Percentiles rank a stretch among this genome's conserved stretches.
These are phyloP conservation scores for Mantis religiosa DNA, from an alignment of 2,888 invertebrate species.

Conservation along the genomic window DNA sequence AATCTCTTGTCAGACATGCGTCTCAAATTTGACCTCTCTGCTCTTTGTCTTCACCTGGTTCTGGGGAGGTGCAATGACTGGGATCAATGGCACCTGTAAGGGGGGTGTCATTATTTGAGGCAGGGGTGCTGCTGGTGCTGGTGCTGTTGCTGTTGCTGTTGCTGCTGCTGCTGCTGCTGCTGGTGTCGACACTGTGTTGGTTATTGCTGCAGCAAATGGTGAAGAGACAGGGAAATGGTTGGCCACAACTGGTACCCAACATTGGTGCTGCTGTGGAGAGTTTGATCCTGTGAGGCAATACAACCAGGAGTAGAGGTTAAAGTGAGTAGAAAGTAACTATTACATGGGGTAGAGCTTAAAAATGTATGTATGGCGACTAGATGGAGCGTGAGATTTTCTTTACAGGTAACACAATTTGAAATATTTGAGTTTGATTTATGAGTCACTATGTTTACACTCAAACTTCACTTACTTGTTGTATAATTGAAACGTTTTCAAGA, in stretches of 20 bases:
- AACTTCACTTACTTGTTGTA: too few species aligned
- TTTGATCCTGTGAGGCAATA: not conserved
- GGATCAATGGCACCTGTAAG: conserved; percentile 31
- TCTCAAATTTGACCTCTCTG: conserved; percentile 42
- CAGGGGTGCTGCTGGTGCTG: conserved; percentile 37
- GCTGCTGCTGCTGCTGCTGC: conserved; percentile 38
- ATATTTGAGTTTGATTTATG: too few species aligned
- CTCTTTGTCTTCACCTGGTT: conserved; percentile 30
- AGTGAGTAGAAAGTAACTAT: too few species aligned
- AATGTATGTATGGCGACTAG: too few species aligned
- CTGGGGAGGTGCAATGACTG: conserved; percentile 35
- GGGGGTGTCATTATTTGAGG: conserved; percentile 41
- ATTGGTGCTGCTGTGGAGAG: conserved; percentile 1
- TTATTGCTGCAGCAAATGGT: conserved; percentile 50
- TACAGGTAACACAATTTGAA: too few species aligned
- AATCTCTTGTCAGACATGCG: conserved; percentile 44
- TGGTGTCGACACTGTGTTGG: not conserved
- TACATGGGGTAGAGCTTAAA: too few species aligned
- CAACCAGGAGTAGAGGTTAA: too few species aligned
- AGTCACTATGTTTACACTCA: too few species aligned
- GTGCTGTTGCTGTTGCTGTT: conserved; percentile 35
- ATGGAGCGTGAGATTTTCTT: too few species aligned
- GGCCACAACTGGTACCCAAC: conserved; percentile 67
- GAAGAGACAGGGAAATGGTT: conserved; percentile 68
- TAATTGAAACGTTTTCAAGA: too few species aligned